Conservation (phyloP, 92 coral and sea anemone species). For the Siderastrea siderea region DNA sequence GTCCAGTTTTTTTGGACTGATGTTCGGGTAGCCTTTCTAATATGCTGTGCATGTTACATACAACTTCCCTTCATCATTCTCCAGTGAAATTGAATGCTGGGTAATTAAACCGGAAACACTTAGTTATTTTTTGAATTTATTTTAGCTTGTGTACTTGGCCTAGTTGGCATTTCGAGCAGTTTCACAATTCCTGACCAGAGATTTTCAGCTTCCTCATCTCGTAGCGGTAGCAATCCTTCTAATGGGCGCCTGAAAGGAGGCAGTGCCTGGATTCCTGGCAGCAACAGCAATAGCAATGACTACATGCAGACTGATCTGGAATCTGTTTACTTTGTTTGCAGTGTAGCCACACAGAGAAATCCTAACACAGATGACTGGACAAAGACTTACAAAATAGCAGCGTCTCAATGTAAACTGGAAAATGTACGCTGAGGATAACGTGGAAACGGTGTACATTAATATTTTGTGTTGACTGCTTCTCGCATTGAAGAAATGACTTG, state of each 20-base stretch:
- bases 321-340: slow-evolving; percentile 33
- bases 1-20: too few relatives aligned
- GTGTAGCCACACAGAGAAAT: slow-evolving; percentile 47
- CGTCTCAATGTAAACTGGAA: slow-evolving; percentile 27
- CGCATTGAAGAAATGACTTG: too few relatives aligned
- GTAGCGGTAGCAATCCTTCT: not conserved
- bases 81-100: too few relatives aligned
- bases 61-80: too few relatives aligned
- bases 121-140: not conserved
- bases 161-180: slow-evolving; percentile 26
- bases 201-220: slow-evolving; percentile 34
- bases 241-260: slow-evolving; percentile 30
- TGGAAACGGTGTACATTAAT: slow-evolving; percentile 1
- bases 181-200: slow-evolving; percentile 33
- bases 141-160: not conserved
- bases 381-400: slow-evolving; percentile 19
- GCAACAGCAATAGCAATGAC: not conserved
- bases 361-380: slow-evolving; percentile 38
- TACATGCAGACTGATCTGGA: slow-evolving; percentile 47
- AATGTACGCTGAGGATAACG: not conserved
- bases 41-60: too few relatives aligned
- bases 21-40: too few relatives aligned
- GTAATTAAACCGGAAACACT: not conserved
- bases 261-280: not conserved
- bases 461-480: too few relatives aligned